phyloP scores from a whole-genome alignment of 64 coral and sea anemone genomes.

The Dendrophyllia cribrosa region DNA sequence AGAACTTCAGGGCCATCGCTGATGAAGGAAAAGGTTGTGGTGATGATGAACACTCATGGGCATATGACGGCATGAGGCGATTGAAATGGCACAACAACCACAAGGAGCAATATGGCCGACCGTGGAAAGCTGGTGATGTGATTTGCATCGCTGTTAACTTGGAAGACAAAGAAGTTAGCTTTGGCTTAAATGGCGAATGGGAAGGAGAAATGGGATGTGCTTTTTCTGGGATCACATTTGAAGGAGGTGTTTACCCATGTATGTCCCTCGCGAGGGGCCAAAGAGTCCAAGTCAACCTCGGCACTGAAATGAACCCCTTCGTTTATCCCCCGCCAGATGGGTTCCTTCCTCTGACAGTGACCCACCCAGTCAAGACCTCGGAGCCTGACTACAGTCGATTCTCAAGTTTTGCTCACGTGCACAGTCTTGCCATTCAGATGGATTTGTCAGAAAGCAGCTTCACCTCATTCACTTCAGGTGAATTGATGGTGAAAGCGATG shows the following conservation, averaged over 20 bases:
- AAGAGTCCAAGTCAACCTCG: conserved; percentile 63
- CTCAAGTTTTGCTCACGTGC: conserved; percentile 60
- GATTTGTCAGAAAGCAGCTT: conserved; percentile 72
- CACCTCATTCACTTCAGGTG: conserved; percentile 62
- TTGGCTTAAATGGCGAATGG: conserved; percentile 78
- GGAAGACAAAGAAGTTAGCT: conserved; percentile 47
- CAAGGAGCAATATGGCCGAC: conserved; percentile 63
- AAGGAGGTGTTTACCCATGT: conserved; percentile 75
- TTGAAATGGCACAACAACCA: conserved; percentile 76
- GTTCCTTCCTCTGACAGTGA: conserved; percentile 41
- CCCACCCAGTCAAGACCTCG: background rate
- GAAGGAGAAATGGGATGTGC: conserved; percentile 56
- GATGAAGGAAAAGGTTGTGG: conserved; percentile 77
- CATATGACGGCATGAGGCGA: conserved; percentile 71
- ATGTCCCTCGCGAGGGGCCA: conserved; percentile 70
- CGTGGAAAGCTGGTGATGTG: conserved; percentile 70
- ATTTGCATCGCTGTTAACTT: conserved; percentile 67
- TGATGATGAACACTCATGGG: conserved; percentile 79
- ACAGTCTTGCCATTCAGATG: conserved; percentile 45
- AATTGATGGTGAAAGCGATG: conserved; percentile 85
- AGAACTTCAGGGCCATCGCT: conserved; percentile 60
- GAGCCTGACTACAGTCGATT: conserved; percentile 58
- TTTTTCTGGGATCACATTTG: conserved; percentile 48
- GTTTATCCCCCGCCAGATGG: conserved; percentile 47
- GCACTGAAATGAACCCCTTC: conserved; percentile 65